Base-by-base conservation (phyloP, 2,888 invertebrate genomes). In the Atethmia centrago region DNA sequence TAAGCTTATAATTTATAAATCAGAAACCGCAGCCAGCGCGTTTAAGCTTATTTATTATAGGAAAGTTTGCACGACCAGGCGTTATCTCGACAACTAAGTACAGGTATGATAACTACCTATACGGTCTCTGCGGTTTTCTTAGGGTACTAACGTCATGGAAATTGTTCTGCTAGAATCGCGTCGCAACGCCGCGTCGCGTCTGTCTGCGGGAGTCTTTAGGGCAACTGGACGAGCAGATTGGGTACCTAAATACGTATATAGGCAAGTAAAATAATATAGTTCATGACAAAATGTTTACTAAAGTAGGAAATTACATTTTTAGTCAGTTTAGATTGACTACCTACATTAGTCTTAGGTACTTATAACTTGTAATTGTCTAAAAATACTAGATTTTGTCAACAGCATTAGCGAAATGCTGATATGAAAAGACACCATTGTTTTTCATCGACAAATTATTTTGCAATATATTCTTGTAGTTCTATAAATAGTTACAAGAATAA, bases 91-190 rank as follows among this genome's bases (percentile, higher is more conserved):
- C 5, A 40, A 25, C 19, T 59, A 47, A 42, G 10, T 64, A 31
- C 61, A 56, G n/a, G 61, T 77, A 47, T 49, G 19, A 55, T 64
- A 59, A 40, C 5, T 59, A 25, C 21, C 12, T 16, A 21, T 28
- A 70, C n/a, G 19, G 25, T 16, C 19, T 31, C n/a, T 82, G 84
- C 49, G 71, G 84, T 77, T 82, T 82, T 36, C 80, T 65, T 49
- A 56, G 28, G 36, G 28, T 21, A 71, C 21, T n/a, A n/a, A n/a
- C n/a, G n/a, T n/a, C n/a, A n/a, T n/a, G n/a, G n/a, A n/a, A n/a
- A n/a, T n/a, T n/a, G n/a, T n/a, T n/a, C n/a, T n/a, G n/a, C n/a
- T n/a, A n/a, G n/a, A n/a, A n/a, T n/a, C n/a, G n/a, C n/a, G n/a
- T n/a, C n/a, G n/a, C n/a, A n/a, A n/a, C n/a, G n/a, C n/a, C n/a